Evolutionary conservation across 2,888 invertebrate genomes (phyloP), one percentile per base, ranked within the genome.

Genomic region (Nycteola revayana): DNA sequence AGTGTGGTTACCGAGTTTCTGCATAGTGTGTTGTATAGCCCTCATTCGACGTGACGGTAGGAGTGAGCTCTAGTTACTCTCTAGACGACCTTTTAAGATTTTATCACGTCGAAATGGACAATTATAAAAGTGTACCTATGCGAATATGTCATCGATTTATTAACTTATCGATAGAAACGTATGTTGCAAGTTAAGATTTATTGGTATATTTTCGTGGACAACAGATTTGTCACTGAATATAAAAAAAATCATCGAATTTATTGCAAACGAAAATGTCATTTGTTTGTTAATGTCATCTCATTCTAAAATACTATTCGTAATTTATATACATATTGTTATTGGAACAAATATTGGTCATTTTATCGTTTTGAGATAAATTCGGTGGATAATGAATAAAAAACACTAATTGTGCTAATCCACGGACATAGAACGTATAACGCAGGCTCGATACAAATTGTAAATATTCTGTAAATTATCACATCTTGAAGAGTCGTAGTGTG

Each of bases 381-480:
- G 56, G 62, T 59, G 52, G 36, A 50, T 53, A 24, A 21, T 32
- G 25, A 61, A 56, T 59, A 14, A 14, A n/a, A 3, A 14, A 14
- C 14, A 14, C 7, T 66, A 36, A 49, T 53, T 57, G 73, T 71
- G 69, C 78, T 82, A 82, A 76, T 67, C 61, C 65, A 70, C 64
- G 63, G 63, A 59, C 67, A 63, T 52, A 52, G 50, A 64, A 62
- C 50, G 2, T n/a, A n/a, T 63, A 58, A 59, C 51, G 59, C 55
- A 67, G 65, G 70, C 53, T 63, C 66, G 66, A 56, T 54, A 49
- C 38, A 42, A 55, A 52, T 21, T 86, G 82, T 86, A 82, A 69
- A 85, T 85, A 85, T 58, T 71, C 52, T 84, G 83, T 84, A 85
- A 71, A 49, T 68, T 77, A 80, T 64, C 67, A 60, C 55, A 64